Evolutionary conservation across 64 coral and sea anemone species (phyloP).

Genomic region (Actinia tenebrosa): DNA sequence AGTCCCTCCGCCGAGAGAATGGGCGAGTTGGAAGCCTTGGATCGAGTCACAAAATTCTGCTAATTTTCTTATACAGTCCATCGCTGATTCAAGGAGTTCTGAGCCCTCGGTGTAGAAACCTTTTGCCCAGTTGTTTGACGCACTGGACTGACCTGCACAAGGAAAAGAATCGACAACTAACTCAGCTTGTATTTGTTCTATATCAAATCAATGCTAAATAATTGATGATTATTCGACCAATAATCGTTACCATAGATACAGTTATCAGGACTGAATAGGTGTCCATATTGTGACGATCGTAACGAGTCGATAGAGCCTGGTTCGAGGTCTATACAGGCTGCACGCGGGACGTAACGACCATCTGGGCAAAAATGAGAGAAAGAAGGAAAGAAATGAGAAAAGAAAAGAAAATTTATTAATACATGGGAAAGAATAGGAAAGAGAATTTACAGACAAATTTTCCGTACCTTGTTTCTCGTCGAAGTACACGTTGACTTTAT

Average conservation of each 20-base stretch:
- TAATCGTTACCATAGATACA: conserved; percentile 67
- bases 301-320: conserved; percentile 86
- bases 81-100: conserved; percentile 77
- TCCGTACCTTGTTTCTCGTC: conserved; percentile 52
- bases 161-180: not conserved
- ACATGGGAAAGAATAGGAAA: not conserved
- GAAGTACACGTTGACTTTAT: conserved; percentile 82
- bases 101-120: conserved; percentile 93
- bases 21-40: conserved; percentile 87
- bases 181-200: not conserved
- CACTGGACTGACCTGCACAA: conserved; percentile 73
- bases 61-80: conserved; percentile 87
- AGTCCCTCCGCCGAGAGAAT: conserved; percentile 85
- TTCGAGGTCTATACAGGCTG: conserved; percentile 80
- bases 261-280: conserved; percentile 82
- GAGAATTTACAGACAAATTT: not conserved
- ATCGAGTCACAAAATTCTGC: conserved; percentile 77
- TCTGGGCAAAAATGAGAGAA: conserved; percentile 33
- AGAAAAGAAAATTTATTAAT: not conserved
- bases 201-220: not conserved
- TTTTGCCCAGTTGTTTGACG: conserved; percentile 93
- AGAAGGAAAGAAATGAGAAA: not conserved
- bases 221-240: not conserved
- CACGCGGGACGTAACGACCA: conserved; percentile 78
- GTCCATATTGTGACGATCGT: conserved; percentile 70